Conservation (phyloP, 2,797 vertebrate species). For the Diceros bicornis region DNA sequence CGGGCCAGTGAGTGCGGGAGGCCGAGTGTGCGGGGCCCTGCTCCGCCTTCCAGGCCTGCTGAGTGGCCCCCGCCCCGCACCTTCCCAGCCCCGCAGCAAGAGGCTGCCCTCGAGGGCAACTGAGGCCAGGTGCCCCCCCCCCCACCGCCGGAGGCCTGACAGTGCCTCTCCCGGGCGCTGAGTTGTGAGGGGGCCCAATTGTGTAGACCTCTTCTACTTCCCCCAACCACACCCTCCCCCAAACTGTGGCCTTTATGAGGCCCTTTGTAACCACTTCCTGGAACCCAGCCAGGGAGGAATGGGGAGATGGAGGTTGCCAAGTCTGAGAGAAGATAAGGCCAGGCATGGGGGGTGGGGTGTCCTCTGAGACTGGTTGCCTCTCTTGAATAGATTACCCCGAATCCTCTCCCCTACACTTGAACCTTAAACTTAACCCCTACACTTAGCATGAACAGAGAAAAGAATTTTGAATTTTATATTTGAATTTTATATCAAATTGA, state of each 20-base stretch:
- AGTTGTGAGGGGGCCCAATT: background rate
- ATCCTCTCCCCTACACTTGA: background rate
- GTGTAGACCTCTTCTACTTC: background rate
- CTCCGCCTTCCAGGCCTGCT: background rate
- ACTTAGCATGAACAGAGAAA: background rate
- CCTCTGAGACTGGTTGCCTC: background rate
- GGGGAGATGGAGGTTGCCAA: background rate
- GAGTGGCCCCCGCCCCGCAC: fast-evolving
- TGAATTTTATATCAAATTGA: background rate
- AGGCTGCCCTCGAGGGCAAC: background rate
- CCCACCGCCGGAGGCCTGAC: too few species aligned
- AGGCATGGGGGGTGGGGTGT: background rate
- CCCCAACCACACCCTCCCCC: background rate
- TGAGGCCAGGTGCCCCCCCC: background rate
- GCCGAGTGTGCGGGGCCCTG: too few species aligned
- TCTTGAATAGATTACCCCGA: background rate
- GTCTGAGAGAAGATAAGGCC: background rate
- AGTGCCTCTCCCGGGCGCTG: fast-evolving
- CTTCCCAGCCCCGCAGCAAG: background rate
- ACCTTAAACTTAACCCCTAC: background rate
- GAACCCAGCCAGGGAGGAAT: background rate
- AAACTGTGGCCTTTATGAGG: background rate
- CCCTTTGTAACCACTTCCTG: background rate
- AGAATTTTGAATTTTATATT: background rate
- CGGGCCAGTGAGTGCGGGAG: background rate